A percentile compares a stretch with the other conserved stretches of the same genome.
These are phyloP conservation scores for Pogonocichla stellata DNA, from an alignment of 2,113 vertebrate genomes.

Conservation along the genomic window DNA sequence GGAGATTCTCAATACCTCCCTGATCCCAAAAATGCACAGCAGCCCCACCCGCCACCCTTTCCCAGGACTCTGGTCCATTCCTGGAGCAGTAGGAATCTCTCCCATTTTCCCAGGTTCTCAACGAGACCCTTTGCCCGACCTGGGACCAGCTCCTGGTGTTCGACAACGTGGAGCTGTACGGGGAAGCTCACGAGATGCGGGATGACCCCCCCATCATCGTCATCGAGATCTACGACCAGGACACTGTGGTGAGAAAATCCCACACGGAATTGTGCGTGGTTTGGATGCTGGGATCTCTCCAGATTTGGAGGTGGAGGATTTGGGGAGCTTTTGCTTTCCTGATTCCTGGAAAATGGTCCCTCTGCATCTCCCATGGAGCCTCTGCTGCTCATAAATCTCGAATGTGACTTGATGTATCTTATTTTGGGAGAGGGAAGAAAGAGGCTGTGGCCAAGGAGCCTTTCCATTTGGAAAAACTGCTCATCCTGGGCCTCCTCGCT, in stretches of 20 bases:
- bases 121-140: background rate
- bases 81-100: background rate
- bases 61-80: rapidly evolving
- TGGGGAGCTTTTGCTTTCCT: background rate
- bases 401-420: rapidly evolving
- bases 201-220: background rate
- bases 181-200: background rate
- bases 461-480: background rate
- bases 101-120: background rate
- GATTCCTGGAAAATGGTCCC: background rate
- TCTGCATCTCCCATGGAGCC: rapidly evolving
- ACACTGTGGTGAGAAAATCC: background rate
- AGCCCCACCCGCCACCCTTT: background rate
- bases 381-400: rapidly evolving
- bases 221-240: slow-evolving; percentile 17
- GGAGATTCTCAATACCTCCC: background rate
- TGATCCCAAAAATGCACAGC: rapidly evolving
- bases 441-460: rapidly evolving
- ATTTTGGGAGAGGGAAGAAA: background rate
- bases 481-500: background rate
- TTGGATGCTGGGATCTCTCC: rapidly evolving
- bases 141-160: slow-evolving; percentile 17
- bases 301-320: background rate
- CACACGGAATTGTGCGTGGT: rapidly evolving
- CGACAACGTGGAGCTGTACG: background rate